These are phyloP conservation scores for Machimus rusticus DNA, from an alignment of 2,888 invertebrate species.

Conservation along the genomic window DNA sequence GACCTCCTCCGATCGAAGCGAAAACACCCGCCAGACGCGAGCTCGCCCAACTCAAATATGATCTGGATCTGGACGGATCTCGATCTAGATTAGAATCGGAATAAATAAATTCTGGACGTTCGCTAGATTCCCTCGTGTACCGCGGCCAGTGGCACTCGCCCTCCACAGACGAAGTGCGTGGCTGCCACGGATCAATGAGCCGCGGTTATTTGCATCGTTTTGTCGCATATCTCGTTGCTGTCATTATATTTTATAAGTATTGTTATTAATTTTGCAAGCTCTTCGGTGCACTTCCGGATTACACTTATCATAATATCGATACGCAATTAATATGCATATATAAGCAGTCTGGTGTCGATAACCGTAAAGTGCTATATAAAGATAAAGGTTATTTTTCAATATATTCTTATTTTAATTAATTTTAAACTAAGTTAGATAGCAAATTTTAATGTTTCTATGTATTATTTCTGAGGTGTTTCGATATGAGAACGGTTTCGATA, in stretches of 20 bases:
- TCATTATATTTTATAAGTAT: neutral
- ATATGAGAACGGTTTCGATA: no score
- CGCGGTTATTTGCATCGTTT: neutral
- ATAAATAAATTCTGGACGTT: slow-evolving; percentile 2
- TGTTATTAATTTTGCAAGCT: no score
- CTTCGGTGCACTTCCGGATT: no score
- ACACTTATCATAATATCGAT: no score
- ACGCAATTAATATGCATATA: no score
- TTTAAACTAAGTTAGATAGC: no score
- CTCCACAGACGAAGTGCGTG: neutral
- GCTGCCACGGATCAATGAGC: neutral
- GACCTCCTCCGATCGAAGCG: neutral
- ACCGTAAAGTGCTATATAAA: no score
- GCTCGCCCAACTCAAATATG: neutral
- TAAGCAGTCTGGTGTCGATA: no score
- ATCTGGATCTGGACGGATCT: neutral
- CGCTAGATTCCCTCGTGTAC: neutral
- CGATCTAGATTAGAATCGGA: neutral
- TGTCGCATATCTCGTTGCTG: neutral
- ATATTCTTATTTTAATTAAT: no score
- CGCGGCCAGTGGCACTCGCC: neutral
- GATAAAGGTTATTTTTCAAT: no score
- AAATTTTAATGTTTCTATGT: no score
- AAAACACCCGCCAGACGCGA: neutral
- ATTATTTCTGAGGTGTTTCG: no score